Evolutionary conservation across 2,888 invertebrate genomes (phyloP), one percentile per base, ranked within the genome.

Genomic region (Hoplodrina ambigua): DNA sequence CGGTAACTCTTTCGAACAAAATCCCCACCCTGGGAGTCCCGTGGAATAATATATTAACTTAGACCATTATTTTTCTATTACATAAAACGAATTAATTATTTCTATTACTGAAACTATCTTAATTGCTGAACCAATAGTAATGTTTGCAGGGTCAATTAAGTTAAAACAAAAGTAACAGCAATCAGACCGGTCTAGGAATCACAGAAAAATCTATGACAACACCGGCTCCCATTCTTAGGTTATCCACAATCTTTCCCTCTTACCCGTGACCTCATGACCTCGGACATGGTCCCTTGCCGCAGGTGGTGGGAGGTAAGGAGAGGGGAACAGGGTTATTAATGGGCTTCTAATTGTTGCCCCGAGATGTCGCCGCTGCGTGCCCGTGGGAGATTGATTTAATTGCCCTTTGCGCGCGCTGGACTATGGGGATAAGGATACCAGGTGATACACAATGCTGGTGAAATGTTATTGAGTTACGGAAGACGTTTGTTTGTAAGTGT

Each of bases 281-380:
- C 69, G 78, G 83, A 69, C 68, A 72, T 73, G 66, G 74, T 70
- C 69, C 19, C 67, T 75, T 77, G 79, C 60, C 69, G 49, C 57
- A 58, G 75, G 61, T 17, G 55, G 19, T 54, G 78, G 72, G 64
- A 71, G 70, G 58, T 20, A 1, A 44, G 70, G 37, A 8, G 25
- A 64, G 75, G 50, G 11, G 7, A 68, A 70, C 69, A 66, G 70
- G 75, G 75, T 87, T 81, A 88, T 87, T 89, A 89, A 89, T 89
- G 85, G 71, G 19, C 72, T 84, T 85, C 83, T 91, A 91, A 90
- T 91, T 90, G 82, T 81, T 75, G 86, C 58, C 71, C 33, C 63
- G 68, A 61, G 77, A 83, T 70, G 83, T 76, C 80, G 59, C 66
- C 60, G 69, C 33, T 52, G 68, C 13, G 1, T 59, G 56, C 49